These are phyloP conservation scores for Bagarius yarrelli DNA, from an alignment of 2,113 vertebrate genomes.

Conservation along the genomic window DNA sequence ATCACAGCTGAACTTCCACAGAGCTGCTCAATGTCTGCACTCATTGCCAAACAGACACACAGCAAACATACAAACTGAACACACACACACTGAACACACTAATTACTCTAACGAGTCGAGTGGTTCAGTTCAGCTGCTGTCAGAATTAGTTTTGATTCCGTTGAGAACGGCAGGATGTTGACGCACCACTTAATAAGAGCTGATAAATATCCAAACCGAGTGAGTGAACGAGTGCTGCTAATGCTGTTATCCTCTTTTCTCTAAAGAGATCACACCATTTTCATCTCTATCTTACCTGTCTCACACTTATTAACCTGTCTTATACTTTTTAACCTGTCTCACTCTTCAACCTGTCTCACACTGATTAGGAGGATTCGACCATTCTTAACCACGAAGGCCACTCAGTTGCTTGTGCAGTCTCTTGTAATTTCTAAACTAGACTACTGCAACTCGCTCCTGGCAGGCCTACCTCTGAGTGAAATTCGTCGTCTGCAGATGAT, in stretches of 20 bases:
- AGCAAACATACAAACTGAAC: neutral
- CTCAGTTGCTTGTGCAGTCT: no score
- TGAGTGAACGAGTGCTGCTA: constrained; percentile 58
- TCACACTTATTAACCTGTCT: constrained; percentile 60
- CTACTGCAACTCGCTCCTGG: no score
- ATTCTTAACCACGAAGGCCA: no score
- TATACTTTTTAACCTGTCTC: no score
- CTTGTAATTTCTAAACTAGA: no score
- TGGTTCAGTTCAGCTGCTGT: constrained; percentile 16
- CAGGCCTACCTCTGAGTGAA: no score
- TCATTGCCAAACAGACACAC: neutral
- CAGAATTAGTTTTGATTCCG: constrained; percentile 21
- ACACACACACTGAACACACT: neutral
- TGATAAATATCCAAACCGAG: constrained; percentile 61
- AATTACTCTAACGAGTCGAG: neutral
- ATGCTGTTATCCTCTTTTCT: constrained; percentile 51
- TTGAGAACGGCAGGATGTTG: constrained; percentile 57
- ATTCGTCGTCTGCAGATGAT: no score
- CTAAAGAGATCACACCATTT: constrained; percentile 39
- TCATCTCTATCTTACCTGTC: no score
- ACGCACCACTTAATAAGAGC: constrained; percentile 66
- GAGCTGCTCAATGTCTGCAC: neutral
- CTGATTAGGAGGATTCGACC: no score
- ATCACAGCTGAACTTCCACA: neutral
- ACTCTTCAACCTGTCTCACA: no score